Evolutionary conservation across 2,888 invertebrate genomes (phyloP).

Genomic region (Rhorus exstirpatorius): DNA sequence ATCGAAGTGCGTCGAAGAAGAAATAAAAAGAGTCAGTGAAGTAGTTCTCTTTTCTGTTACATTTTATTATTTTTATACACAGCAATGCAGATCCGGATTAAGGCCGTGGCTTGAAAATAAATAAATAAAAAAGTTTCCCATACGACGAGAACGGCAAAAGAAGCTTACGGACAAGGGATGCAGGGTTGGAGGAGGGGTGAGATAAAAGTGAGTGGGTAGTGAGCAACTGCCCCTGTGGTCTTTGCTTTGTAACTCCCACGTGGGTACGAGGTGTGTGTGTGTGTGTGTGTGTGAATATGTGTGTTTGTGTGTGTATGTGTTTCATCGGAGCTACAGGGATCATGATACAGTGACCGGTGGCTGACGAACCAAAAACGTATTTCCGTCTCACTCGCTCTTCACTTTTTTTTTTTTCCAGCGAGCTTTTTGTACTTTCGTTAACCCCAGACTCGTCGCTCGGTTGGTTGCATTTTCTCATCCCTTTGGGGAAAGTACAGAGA

Average conservation of each 20-base stretch:
- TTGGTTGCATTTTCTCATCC: conserved; percentile 36
- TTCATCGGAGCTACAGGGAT: conserved; percentile 77
- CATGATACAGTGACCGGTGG: conserved; percentile 70
- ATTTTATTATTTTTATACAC: conserved; percentile 15
- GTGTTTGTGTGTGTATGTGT: no score
- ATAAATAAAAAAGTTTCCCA: conserved; percentile 16
- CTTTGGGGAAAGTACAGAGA: conserved; percentile 7
- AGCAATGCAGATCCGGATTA: conserved; percentile 24
- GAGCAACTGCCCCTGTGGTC: conserved; percentile 69
- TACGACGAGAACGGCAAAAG: conserved; percentile 46
- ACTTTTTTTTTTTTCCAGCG: conserved; percentile 70
- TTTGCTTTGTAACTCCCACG: conserved; percentile 76
- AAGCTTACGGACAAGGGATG: conserved; percentile 50
- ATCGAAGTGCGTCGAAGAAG: conserved; percentile 14
- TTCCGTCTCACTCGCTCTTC: conserved; percentile 44
- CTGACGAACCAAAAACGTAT: conserved; percentile 36
- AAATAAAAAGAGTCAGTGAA: background rate
- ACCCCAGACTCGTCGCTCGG: conserved; percentile 27
- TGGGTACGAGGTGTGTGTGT: no score
- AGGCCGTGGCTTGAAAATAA: conserved; percentile 34
- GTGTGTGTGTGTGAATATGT: no score
- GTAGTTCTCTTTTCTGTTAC: conserved; percentile 22
- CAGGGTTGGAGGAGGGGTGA: conserved; percentile 37
- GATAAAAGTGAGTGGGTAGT: conserved; percentile 63
- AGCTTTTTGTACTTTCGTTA: conserved; percentile 40